phyloP scores from a whole-genome alignment of 1,140 invertebrate species.

The Drosophila arizonae region DNA sequence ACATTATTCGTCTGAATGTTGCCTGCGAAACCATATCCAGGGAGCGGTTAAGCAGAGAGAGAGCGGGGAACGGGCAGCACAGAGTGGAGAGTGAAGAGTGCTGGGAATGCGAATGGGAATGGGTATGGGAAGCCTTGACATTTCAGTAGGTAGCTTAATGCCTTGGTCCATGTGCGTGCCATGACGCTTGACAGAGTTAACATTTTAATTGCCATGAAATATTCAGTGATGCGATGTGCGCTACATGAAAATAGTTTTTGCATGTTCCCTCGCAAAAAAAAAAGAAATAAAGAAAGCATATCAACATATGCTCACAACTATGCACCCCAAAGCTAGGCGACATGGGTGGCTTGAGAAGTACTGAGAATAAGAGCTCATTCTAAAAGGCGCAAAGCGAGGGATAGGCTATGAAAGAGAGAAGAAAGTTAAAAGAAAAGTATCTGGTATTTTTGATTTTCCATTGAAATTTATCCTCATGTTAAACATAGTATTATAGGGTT shows the following conservation, averaged over 20 bases:
- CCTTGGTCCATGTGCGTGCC: slow-evolving; percentile 39
- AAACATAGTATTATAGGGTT: not conserved
- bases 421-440: no score
- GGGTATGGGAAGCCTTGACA: not conserved
- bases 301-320: slow-evolving; percentile 24
- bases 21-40: slow-evolving; percentile 45
- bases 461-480: no score
- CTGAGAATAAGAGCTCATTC: not conserved
- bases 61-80: not conserved
- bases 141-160: slow-evolving; percentile 24
- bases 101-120: not conserved
- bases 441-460: no score
- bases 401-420: no score
- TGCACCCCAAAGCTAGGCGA: not conserved
- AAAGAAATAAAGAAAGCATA: slow-evolving; percentile 6
- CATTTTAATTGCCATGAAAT: slow-evolving; percentile 80
- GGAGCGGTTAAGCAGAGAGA: not conserved
- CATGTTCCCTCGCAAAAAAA: slow-evolving; percentile 16
- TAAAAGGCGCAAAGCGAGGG: not conserved
- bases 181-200: slow-evolving; percentile 72
- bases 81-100: not conserved
- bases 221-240: slow-evolving; percentile 51
- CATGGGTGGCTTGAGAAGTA: slow-evolving; percentile 20
- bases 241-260: slow-evolving; percentile 71
- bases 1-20: slow-evolving; percentile 69